Evolutionary conservation across 2,113 vertebrate genomes (phyloP), one percentile per base, ranked within the genome.

Genomic region (Arvicanthis niloticus): DNA sequence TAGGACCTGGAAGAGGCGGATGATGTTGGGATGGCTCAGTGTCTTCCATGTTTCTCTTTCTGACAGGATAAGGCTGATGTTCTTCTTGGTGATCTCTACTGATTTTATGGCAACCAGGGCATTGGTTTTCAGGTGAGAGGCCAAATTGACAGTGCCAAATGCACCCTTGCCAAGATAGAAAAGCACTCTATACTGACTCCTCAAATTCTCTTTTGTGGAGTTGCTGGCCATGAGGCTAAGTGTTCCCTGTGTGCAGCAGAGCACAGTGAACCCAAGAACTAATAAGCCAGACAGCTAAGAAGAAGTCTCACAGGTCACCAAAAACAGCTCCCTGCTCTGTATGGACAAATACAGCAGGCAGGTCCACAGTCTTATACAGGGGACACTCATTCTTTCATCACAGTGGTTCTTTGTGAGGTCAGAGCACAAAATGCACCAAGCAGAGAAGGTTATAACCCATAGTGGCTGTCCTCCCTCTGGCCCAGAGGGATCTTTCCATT

Each of bases 11-110:
- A 48, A 77, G 2, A 77, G 12, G 12, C 24, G 75, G 3, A 77
- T 29, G 5, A 77, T 29, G 26, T 77, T 10, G 0, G 75, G 75
- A 24, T 77, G 75, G 2, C 48, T 7, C 0, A 77, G 15, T 16
- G 24, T 53, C 48, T n/a, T 4, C n/a, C 42, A 4, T 4, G 4
- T 11, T n/a, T 5, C 80, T 22, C n/a, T 13, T 37, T 82, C 53
- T 4, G 80, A 7, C 1, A 26, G 21, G 53, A 58, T 82, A 9
- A 6, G 5, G 0, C 1, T 21, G 1, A 40, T 3, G 7, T 13
- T n/a, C 9, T 26, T 26, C 37, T 60, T 34, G 4, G 1, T 15
- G 12, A 40, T 58, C 2, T n/a, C 37, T 6, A 60, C 0, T 1
- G 15, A 4, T 60, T 78, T 82, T 6, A 60, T 40, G 12, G 80